A percentile compares a stretch with the other conserved stretches of the same genome.
Evolutionary conservation across 2,113 vertebrate genomes (phyloP).

Genomic region (Perognathus longimembris): DNA sequence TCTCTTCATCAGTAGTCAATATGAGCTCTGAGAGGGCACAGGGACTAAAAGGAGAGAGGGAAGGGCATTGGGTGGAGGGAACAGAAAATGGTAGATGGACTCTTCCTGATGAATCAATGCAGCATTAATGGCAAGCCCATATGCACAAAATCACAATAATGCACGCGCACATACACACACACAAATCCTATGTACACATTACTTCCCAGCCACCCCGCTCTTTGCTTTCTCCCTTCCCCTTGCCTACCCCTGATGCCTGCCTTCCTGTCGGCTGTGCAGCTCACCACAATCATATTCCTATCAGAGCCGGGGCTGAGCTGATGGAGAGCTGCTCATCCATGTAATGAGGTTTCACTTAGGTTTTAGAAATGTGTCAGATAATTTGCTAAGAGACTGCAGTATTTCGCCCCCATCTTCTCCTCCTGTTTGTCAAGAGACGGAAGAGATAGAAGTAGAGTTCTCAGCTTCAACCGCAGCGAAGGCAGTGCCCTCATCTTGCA

Average conservation of each 20-base stretch:
- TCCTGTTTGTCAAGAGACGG: conserved; percentile 33
- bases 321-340: conserved; percentile 75
- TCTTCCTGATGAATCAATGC: not conserved
- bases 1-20: not conserved
- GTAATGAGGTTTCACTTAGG: conserved; percentile 76
- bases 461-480: not conserved
- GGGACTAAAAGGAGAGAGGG: not conserved
- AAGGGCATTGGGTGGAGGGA: not conserved
- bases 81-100: not conserved
- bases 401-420: not conserved
- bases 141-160: too few species aligned
- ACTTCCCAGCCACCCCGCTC: not conserved
- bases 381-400: conserved; percentile 42
- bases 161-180: not conserved
- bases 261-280: not conserved
- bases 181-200: not conserved
- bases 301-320: conserved; percentile 59
- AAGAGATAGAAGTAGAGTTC: not conserved
- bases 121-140: not conserved
- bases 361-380: conserved; percentile 73
- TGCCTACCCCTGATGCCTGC: not conserved
- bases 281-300: conserved; percentile 70
- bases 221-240: too few species aligned
- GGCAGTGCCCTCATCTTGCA: conserved; percentile 17
- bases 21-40: not conserved